phyloP scores from a whole-genome alignment of 2,113 vertebrate species.

The Austrofundulus limnaeus region DNA sequence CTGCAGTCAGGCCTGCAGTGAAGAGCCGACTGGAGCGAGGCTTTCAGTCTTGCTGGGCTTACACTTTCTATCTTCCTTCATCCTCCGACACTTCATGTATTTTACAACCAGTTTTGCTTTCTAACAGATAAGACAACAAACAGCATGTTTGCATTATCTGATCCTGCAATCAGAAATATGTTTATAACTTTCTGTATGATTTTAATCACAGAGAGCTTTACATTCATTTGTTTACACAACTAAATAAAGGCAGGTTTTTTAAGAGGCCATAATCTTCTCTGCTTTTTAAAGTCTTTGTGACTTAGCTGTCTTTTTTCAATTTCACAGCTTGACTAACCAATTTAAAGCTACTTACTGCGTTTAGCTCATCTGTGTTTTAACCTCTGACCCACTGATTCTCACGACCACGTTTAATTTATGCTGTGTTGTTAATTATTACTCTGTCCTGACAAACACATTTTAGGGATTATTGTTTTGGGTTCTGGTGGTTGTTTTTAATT shows the following conservation, averaged over 20 bases:
- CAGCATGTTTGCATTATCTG: slow-evolving; percentile 18
- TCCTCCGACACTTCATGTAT: slow-evolving; percentile 22
- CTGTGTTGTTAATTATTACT: not conserved
- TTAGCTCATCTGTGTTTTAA: slow-evolving; percentile 39
- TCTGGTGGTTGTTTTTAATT: too few relatives aligned
- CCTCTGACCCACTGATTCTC: slow-evolving; percentile 21
- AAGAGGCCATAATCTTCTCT: slow-evolving; percentile 60
- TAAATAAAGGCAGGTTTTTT: slow-evolving; percentile 63
- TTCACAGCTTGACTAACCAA: slow-evolving; percentile 61
- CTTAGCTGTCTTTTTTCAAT: slow-evolving; percentile 50
- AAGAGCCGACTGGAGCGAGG: slow-evolving; percentile 48
- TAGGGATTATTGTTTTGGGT: too few relatives aligned
- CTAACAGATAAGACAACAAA: slow-evolving; percentile 35
- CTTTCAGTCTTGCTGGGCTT: slow-evolving; percentile 50
- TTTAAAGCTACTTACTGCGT: slow-evolving; percentile 48
- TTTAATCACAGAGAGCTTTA: slow-evolving; percentile 9
- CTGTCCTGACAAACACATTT: too few relatives aligned
- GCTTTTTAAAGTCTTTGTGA: slow-evolving; percentile 42
- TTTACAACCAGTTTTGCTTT: slow-evolving; percentile 34
- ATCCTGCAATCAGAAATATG: slow-evolving; percentile 10
- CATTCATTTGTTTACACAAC: slow-evolving; percentile 32
- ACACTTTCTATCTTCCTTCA: slow-evolving; percentile 24
- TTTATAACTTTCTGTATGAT: not conserved
- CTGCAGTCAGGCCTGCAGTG: slow-evolving; percentile 66
- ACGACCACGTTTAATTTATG: too few relatives aligned